Conservation (phyloP, 2,797 vertebrate genomes). For the Lacerta bilineata region DNA sequence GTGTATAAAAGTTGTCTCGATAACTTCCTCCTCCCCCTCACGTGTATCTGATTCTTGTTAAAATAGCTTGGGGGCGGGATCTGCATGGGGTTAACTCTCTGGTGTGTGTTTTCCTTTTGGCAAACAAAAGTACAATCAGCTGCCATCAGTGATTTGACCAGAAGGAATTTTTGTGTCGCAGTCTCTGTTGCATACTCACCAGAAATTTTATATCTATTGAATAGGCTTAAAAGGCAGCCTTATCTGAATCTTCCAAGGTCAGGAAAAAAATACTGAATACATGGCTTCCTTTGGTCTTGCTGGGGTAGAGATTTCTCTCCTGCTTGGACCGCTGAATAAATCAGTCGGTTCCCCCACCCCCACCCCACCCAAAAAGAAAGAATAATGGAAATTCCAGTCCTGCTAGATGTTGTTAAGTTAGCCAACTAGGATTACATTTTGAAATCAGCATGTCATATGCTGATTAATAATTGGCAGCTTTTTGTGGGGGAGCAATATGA, state of each 20-base stretch:
- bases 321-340: background rate
- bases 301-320: background rate
- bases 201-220: background rate
- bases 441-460: background rate
- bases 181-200: background rate
- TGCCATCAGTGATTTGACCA: slow-evolving; percentile 7
- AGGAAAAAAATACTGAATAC: background rate
- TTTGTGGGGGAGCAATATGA: background rate
- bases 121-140: background rate
- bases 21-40: background rate
- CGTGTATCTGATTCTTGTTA: background rate
- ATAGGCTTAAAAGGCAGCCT: background rate
- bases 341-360: background rate
- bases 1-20: background rate
- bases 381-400: background rate
- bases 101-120: slow-evolving; percentile 9
- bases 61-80: background rate
- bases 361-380: background rate
- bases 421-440: background rate
- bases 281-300: background rate
- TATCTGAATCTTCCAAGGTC: background rate
- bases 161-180: background rate
- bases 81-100: background rate
- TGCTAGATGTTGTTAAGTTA: background rate
- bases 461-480: background rate